Conservation (phyloP, 2,113 vertebrate species). For the Gasterosteus aculeatus region DNA sequence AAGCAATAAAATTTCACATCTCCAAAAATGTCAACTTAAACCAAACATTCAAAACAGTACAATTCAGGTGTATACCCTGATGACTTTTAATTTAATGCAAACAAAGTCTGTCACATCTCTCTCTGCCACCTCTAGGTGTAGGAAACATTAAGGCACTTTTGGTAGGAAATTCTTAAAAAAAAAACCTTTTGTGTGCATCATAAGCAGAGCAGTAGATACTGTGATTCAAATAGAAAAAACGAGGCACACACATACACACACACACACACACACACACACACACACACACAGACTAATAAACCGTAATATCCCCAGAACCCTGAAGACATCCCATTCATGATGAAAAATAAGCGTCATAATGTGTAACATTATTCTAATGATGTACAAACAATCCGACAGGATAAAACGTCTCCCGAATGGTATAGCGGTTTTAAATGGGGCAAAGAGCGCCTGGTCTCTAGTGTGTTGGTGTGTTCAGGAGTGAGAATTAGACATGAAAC, state of each 20-base stretch:
- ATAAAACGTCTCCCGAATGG: constrained; percentile 24
- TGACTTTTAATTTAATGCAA: background rate
- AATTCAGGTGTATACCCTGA: background rate
- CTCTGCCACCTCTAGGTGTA: background rate
- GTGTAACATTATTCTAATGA: constrained; percentile 33
- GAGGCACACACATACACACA: background rate
- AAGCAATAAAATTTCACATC: no score
- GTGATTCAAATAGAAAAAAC: constrained; percentile 17
- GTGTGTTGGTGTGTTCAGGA: constrained; percentile 18
- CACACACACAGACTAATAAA: background rate
- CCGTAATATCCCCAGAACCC: constrained; percentile 22
- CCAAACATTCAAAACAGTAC: background rate
- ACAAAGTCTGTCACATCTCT: background rate
- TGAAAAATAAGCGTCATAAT: constrained; percentile 42
- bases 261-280: background rate
- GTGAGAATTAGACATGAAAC: constrained; percentile 53
- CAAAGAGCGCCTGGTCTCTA: constrained; percentile 30
- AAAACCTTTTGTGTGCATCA: no score
- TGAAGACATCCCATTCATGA: constrained; percentile 21
- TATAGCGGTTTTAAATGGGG: constrained; percentile 17
- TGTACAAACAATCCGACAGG: constrained; percentile 23
- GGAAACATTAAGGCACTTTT: background rate
- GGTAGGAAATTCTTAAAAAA: no score
- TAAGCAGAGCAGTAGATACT: background rate
- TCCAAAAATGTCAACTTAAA: background rate